Evolutionary conservation across 2,888 invertebrate species (phyloP).

Genomic region (Drosophila suboccidentalis): DNA sequence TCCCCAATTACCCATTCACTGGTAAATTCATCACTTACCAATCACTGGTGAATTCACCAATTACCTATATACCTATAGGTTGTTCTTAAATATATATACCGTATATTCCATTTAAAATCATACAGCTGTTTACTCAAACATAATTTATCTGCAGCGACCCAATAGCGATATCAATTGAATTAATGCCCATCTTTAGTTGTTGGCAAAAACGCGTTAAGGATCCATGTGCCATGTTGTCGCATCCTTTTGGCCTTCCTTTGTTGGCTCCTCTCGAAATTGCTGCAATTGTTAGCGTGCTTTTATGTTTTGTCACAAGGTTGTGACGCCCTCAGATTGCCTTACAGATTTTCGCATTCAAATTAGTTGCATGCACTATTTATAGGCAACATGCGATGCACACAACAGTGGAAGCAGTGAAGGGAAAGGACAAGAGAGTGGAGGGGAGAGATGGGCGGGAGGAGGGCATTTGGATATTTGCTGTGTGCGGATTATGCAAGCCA

Average conservation of each 20-base stretch:
- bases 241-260: constrained; percentile 39
- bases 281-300: constrained; percentile 60
- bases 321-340: neutral
- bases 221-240: constrained; percentile 19
- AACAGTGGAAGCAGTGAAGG: neutral
- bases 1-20: no score
- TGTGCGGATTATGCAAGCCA: constrained; percentile 52
- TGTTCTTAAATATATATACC: no score
- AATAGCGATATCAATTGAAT: neutral
- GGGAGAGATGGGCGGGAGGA: neutral
- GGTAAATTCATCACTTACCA: no score
- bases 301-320: constrained; percentile 42
- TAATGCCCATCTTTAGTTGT: constrained; percentile 2
- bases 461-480: constrained; percentile 7
- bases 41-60: no score
- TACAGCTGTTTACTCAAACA: neutral
- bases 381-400: constrained; percentile 7
- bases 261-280: constrained; percentile 50
- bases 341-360: constrained; percentile 53
- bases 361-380: constrained; percentile 57
- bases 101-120: no score
- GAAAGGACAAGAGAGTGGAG: neutral
- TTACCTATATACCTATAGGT: no score
- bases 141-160: neutral
- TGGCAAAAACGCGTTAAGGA: neutral